These are phyloP conservation scores for Ctenopoma multispine DNA, from an alignment of 2,797 vertebrate species.

Conservation along the genomic window DNA sequence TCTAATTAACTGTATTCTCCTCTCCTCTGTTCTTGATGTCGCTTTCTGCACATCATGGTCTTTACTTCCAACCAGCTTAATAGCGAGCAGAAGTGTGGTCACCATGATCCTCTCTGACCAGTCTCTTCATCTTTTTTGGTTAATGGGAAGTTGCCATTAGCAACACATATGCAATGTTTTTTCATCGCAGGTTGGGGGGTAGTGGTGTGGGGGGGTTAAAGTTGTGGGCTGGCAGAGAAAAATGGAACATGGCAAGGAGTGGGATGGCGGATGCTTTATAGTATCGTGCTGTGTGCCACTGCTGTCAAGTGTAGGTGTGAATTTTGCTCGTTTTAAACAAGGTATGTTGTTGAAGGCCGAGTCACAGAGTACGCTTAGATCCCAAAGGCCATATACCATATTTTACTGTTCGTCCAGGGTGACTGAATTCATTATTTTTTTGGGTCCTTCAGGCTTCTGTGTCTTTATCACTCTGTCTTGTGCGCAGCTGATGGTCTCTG, in stretches of 20 bases:
- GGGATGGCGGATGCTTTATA: conserved; percentile 27
- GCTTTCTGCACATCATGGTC: conserved; percentile 35
- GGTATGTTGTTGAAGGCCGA: conserved; percentile 31
- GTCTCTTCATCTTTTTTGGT: conserved; percentile 52
- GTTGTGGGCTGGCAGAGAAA: conserved; percentile 25
- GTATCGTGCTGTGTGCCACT: conserved; percentile 7
- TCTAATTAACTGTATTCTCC: conserved; percentile 67
- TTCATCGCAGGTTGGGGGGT: conserved; percentile 34
- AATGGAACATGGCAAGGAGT: conserved; percentile 22
- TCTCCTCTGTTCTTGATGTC: conserved; percentile 32
- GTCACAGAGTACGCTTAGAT: conserved; percentile 32
- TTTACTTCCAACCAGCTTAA: conserved; percentile 53
- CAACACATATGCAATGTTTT: conserved; percentile 65
- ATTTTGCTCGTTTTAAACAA: conserved; percentile 40
- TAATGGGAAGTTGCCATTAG: conserved; percentile 81
- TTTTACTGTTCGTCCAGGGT: conserved; percentile 44
- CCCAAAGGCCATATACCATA: conserved; percentile 39
- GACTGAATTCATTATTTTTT: conserved; percentile 50
- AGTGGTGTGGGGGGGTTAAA: conserved; percentile 1
- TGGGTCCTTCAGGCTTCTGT: conserved; percentile 54
- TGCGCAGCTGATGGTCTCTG: conserved; percentile 59
- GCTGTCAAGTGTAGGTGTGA: conserved; percentile 53
- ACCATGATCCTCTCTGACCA: conserved; percentile 60
- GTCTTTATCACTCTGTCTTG: conserved; percentile 64
- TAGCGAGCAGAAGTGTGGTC: conserved; percentile 56